A percentile compares a stretch with the other conserved stretches of the same genome.
Evolutionary conservation across 2,113 vertebrate genomes (phyloP).

Genomic region (Varanus komodoensis): DNA sequence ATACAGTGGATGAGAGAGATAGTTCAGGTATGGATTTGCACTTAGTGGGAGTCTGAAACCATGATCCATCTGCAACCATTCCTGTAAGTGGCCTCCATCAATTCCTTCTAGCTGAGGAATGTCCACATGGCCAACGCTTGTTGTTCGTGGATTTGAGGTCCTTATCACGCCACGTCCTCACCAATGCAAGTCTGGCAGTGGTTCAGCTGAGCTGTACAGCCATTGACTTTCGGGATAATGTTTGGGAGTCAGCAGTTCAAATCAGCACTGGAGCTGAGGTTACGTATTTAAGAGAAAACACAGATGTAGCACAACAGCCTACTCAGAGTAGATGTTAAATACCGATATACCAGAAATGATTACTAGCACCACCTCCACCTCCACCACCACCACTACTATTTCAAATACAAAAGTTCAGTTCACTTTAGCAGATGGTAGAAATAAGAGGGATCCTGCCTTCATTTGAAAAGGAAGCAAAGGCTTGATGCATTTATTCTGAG

Average conservation of each 20-base stretch:
- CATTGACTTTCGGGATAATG: constrained; percentile 12
- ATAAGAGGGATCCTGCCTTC: neutral
- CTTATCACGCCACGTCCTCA: neutral
- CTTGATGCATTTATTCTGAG: neutral
- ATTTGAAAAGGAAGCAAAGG: neutral
- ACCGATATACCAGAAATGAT: neutral
- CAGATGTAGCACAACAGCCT: neutral
- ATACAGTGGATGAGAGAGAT: constrained; percentile 23
- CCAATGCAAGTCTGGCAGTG: neutral
- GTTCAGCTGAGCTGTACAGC: constrained; percentile 29
- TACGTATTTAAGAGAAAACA: neutral
- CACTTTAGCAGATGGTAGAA: neutral
- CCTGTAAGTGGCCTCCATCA: constrained; percentile 60
- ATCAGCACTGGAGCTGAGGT: neutral
- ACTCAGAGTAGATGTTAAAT: neutral
- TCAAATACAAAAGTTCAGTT: neutral
- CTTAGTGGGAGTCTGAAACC: constrained; percentile 58
- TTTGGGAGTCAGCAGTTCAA: neutral
- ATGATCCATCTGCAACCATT: constrained; percentile 65
- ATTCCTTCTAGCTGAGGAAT: constrained; percentile 19
- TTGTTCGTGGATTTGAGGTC: neutral
- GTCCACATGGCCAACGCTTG: neutral
- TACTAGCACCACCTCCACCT: too few species aligned
- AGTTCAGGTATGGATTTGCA: constrained; percentile 62
- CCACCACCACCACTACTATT: neutral